These are phyloP conservation scores for Agonopterix alstromeriana DNA, from an alignment of 2,888 invertebrate species.

Conservation along the genomic window DNA sequence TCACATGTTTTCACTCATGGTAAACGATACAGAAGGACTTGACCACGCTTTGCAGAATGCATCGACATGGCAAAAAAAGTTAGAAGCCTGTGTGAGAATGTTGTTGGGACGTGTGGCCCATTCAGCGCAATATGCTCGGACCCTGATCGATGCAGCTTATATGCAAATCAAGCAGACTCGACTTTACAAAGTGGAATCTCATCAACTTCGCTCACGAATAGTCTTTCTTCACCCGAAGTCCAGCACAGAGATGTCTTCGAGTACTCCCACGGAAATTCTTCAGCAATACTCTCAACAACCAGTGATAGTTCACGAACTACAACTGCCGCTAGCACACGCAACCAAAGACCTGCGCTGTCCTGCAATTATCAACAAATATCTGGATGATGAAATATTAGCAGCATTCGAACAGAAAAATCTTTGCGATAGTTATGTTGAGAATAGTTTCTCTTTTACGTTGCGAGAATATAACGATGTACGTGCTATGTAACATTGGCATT, in stretches of 20 bases:
- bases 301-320: constrained; percentile 25
- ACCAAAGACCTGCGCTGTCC: constrained; percentile 30
- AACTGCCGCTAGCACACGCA: constrained; percentile 22
- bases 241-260: background rate
- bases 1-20: constrained; percentile 40
- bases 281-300: constrained; percentile 25
- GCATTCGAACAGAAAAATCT: constrained; percentile 30
- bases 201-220: constrained; percentile 25
- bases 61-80: constrained; percentile 23
- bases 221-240: constrained; percentile 22
- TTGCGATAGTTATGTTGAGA: constrained; percentile 36
- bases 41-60: constrained; percentile 13
- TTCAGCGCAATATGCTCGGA: constrained; percentile 40
- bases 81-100: constrained; percentile 27
- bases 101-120: constrained; percentile 35
- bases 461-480: too few species aligned
- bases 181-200: constrained; percentile 12
- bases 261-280: background rate
- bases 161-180: constrained; percentile 21
- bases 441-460: constrained; percentile 17
- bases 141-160: constrained; percentile 31
- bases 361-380: constrained; percentile 33
- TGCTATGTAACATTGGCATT: too few species aligned
- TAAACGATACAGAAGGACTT: constrained; percentile 11
- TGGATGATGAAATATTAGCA: constrained; percentile 25